These are phyloP conservation scores for Heliconius hermathena DNA, from an alignment of 1,140 invertebrate genomes.

Conservation along the genomic window DNA sequence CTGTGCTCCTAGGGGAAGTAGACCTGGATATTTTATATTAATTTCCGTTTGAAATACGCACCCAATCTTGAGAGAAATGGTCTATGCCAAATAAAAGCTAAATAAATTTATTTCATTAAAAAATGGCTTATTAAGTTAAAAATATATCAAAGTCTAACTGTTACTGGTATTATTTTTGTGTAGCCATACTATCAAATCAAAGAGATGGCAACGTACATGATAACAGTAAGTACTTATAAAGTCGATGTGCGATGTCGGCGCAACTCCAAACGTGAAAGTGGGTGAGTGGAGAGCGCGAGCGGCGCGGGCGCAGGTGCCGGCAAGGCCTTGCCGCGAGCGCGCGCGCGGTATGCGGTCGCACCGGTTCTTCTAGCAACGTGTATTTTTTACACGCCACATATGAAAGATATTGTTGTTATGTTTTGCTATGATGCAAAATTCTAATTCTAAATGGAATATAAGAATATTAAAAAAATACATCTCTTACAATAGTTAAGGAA, in stretches of 20 bases:
- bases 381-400: conserved; percentile 78
- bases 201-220: conserved; percentile 17
- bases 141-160: background rate
- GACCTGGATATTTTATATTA: too few relatives aligned
- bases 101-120: too few relatives aligned
- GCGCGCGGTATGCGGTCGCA: conserved; percentile 77
- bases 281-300: conserved; percentile 54
- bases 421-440: conserved; percentile 77
- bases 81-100: too few relatives aligned
- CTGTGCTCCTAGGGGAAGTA: too few relatives aligned
- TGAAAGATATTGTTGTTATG: conserved; percentile 77
- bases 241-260: conserved; percentile 36
- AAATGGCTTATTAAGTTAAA: too few relatives aligned
- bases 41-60: too few relatives aligned
- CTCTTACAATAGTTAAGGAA: conserved; percentile 27
- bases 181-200: background rate
- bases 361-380: conserved; percentile 79
- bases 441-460: conserved; percentile 21
- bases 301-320: conserved; percentile 60
- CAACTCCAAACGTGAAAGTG: conserved; percentile 58
- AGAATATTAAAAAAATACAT: conserved; percentile 32
- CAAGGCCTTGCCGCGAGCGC: conserved; percentile 73
- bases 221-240: conserved; percentile 27
- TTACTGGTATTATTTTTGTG: background rate
- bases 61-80: too few relatives aligned